phyloP scores from a whole-genome alignment of 2,797 vertebrate species.

The Malurus splendens region DNA sequence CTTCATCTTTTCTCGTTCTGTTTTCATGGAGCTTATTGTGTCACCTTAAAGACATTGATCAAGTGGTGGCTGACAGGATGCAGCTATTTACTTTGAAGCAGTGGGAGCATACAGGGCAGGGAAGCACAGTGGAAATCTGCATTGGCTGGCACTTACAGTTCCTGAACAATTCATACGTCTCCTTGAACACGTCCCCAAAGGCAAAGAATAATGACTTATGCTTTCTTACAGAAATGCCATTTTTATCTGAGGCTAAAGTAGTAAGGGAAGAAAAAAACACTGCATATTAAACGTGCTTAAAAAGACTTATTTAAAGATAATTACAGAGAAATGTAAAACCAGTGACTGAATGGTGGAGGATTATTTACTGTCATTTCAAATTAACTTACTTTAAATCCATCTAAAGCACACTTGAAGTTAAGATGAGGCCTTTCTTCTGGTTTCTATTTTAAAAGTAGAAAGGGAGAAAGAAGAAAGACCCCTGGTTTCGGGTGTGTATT shows the following conservation, averaged over 20 bases:
- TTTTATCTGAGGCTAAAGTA: slow-evolving; percentile 29
- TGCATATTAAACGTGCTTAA: background rate
- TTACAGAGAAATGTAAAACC: slow-evolving; percentile 51
- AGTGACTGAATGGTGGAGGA: background rate
- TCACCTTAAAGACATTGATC: slow-evolving; percentile 58
- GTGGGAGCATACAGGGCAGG: slow-evolving; percentile 12
- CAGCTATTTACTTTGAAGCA: slow-evolving; percentile 55
- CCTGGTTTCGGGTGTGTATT: background rate
- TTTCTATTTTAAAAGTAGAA: background rate
- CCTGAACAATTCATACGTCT: slow-evolving; percentile 44
- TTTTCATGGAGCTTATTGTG: slow-evolving; percentile 41
- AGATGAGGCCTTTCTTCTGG: background rate
- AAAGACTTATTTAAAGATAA: slow-evolving; percentile 42
- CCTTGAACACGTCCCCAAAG: slow-evolving; percentile 48
- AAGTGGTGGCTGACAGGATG: slow-evolving; percentile 46
- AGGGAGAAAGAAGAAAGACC: background rate
- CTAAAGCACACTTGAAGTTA: slow-evolving; percentile 1
- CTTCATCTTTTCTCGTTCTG: slow-evolving; percentile 33
- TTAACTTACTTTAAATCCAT: slow-evolving; percentile 40
- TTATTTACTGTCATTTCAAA: slow-evolving; percentile 56
- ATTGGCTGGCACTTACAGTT: slow-evolving; percentile 38
- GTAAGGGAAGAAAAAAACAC: slow-evolving; percentile 24
- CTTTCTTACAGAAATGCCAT: slow-evolving; percentile 52
- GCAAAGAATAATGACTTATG: slow-evolving; percentile 42
- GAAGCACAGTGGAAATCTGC: slow-evolving; percentile 36